These are phyloP conservation scores for Bombus affinis DNA, from an alignment of 1,140 invertebrate species.

Conservation along the genomic window DNA sequence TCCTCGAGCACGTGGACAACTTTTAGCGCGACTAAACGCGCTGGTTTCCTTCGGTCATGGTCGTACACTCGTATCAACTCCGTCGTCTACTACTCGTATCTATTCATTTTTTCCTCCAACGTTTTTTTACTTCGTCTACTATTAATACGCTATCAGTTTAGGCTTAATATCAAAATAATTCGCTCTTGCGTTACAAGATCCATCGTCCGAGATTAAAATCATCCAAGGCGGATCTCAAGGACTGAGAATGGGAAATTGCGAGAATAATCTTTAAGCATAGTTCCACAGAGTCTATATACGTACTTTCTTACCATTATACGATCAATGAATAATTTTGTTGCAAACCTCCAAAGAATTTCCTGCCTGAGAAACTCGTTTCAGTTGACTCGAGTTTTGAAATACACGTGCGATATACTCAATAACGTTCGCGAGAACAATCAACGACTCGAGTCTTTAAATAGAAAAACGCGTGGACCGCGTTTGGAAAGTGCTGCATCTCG, in stretches of 20 bases:
- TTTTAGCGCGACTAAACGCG: neutral
- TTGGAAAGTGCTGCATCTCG: neutral
- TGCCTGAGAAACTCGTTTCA: too few relatives aligned
- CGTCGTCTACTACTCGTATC: neutral
- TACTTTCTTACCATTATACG: neutral
- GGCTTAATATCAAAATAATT: neutral
- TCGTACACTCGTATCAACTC: neutral
- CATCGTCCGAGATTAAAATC: neutral
- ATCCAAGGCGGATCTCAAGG: too few relatives aligned
- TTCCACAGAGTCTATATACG: neutral
- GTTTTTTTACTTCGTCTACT: neutral
- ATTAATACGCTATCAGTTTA: neutral
- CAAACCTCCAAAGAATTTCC: neutral
- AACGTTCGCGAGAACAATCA: neutral
- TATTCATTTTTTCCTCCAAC: too few relatives aligned
- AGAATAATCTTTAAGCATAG: neutral
- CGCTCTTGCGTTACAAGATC: neutral
- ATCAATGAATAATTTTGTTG: neutral
- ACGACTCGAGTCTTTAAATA: neutral
- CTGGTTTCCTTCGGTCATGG: constrained; percentile 24
- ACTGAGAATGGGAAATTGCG: neutral
- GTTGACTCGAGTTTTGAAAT: neutral
- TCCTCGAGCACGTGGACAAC: constrained; percentile 21
- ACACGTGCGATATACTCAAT: neutral
- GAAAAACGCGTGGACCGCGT: neutral